These are phyloP conservation scores for Heliothis virescens DNA, from an alignment of 1,140 invertebrate species.

Conservation along the genomic window DNA sequence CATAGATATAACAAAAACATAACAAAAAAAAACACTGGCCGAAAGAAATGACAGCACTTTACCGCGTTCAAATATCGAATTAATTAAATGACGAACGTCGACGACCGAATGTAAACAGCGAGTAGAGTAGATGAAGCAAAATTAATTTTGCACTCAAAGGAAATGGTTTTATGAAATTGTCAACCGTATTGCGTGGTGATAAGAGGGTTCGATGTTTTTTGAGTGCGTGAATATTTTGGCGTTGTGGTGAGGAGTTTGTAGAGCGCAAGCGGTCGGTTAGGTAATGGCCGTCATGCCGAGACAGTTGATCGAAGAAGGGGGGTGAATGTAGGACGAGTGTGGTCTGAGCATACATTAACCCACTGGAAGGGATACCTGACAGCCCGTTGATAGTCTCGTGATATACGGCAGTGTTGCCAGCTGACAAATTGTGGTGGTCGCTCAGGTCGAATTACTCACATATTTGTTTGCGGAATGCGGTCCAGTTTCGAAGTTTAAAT, in stretches of 20 bases:
- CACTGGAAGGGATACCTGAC: constrained; percentile 63
- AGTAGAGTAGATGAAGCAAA: constrained; percentile 70
- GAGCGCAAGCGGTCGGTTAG: constrained; percentile 74
- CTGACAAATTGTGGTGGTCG: constrained; percentile 31
- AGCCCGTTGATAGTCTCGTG: constrained; percentile 41
- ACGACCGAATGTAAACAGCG: constrained; percentile 78
- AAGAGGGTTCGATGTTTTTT: constrained; percentile 48
- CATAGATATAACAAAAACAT: constrained; percentile 16
- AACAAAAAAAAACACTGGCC: constrained; percentile 48
- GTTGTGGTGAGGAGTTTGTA: constrained; percentile 73
- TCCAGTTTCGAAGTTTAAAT: constrained; percentile 29
- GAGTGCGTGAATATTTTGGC: constrained; percentile 22
- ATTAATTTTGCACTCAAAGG: constrained; percentile 61
- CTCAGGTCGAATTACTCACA: constrained; percentile 13
- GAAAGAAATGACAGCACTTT: constrained; percentile 53
- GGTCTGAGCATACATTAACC: constrained; percentile 62
- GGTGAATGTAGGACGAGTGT: constrained; percentile 80
- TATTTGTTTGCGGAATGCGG: constrained; percentile 26
- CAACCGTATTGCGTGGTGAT: constrained; percentile 63
- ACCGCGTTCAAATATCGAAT: constrained; percentile 78
- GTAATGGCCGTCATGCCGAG: constrained; percentile 77
- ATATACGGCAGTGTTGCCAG: constrained; percentile 26
- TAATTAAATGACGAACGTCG: constrained; percentile 81
- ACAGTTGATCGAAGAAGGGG: constrained; percentile 79
- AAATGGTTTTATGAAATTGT: constrained; percentile 46